phyloP scores from a whole-genome alignment of 2,113 vertebrate genomes.

The Ancistrus triradiatus region DNA sequence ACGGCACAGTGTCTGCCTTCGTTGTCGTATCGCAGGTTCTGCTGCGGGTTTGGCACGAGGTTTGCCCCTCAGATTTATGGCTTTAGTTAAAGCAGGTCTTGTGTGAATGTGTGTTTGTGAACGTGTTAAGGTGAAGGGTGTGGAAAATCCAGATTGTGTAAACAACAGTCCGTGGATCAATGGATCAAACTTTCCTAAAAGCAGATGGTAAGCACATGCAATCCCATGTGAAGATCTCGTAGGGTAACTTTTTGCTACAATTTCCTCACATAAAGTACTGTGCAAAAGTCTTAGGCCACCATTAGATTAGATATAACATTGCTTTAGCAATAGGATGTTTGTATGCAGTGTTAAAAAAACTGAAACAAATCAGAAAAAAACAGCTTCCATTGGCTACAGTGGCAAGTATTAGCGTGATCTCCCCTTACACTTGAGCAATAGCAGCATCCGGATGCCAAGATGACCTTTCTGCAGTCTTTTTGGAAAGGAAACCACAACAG shows the following conservation, averaged over 20 bases:
- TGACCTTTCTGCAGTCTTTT: too few relatives aligned
- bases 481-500: too few relatives aligned
- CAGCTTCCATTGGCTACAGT: too few relatives aligned
- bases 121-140: constrained; percentile 9
- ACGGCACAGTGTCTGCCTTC: not conserved
- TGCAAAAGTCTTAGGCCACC: too few relatives aligned
- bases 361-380: too few relatives aligned
- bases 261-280: constrained; percentile 13
- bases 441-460: too few relatives aligned
- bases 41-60: not conserved
- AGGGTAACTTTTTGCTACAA: not conserved
- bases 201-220: constrained; percentile 14
- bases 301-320: too few relatives aligned
- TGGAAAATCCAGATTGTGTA: not conserved
- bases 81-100: not conserved
- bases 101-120: constrained; percentile 1
- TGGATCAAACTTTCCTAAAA: not conserved
- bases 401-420: too few relatives aligned
- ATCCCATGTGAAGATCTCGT: not conserved
- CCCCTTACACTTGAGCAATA: too few relatives aligned
- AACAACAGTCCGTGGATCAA: not conserved
- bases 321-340: too few relatives aligned
- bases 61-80: not conserved
- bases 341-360: too few relatives aligned
- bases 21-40: constrained; percentile 2